These are phyloP conservation scores for Hapalemur alaotrensis DNA, from an alignment of 2,797 vertebrate genomes.

Conservation along the genomic window DNA sequence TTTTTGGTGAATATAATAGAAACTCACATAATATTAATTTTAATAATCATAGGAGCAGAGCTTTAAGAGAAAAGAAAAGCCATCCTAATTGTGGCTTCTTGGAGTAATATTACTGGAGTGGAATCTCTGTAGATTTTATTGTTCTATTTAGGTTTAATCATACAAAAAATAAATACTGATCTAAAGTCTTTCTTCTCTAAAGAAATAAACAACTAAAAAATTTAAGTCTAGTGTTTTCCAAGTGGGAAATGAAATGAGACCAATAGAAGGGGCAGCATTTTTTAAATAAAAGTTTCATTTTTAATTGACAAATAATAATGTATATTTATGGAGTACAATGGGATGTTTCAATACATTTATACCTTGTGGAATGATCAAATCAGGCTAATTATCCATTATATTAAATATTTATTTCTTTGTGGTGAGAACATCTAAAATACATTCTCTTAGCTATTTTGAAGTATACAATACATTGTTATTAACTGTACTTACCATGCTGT, in stretches of 20 bases:
- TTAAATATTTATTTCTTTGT: neutral
- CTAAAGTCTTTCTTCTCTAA: neutral
- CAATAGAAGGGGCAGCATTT: neutral
- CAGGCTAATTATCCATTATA: neutral
- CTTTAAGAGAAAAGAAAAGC: neutral
- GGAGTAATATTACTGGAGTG: neutral
- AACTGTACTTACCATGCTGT: neutral
- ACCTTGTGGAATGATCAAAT: neutral
- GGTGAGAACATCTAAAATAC: neutral
- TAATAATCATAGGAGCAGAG: neutral
- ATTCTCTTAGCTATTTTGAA: neutral
- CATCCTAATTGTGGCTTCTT: neutral
- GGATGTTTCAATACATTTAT: neutral
- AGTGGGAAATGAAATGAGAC: neutral
- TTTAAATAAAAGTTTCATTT: neutral
- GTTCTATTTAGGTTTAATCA: neutral
- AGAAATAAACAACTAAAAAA: neutral
- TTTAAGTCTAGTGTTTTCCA: neutral
- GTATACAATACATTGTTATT: neutral
- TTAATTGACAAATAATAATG: neutral
- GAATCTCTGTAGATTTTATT: too few relatives aligned
- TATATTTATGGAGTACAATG: neutral
- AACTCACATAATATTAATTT: neutral
- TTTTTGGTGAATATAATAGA: neutral
- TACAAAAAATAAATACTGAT: neutral